phyloP scores from a whole-genome alignment of 2,113 vertebrate genomes.

The Saguinus imperator region DNA sequence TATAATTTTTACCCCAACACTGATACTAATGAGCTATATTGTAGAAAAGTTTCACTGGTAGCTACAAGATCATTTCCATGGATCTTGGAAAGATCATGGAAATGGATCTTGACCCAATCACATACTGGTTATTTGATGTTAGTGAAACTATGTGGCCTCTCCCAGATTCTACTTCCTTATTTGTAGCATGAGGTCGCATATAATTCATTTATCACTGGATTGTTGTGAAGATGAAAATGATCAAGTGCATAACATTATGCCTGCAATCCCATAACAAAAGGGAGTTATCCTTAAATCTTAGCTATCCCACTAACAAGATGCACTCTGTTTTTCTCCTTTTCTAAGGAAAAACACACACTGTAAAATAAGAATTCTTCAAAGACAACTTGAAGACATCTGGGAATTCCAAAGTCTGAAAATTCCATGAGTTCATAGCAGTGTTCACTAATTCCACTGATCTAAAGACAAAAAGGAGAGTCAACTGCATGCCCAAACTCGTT shows the following conservation, averaged over 20 bases:
- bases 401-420: slow-evolving; percentile 65
- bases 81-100: background rate
- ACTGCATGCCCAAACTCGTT: slow-evolving; percentile 44
- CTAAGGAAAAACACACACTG: slow-evolving; percentile 54
- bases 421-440: slow-evolving; percentile 61
- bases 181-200: background rate
- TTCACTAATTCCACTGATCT: slow-evolving; percentile 61
- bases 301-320: background rate
- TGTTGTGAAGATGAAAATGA: background rate
- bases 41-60: background rate
- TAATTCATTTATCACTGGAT: background rate
- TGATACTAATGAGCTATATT: background rate
- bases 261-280: background rate
- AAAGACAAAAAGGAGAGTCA: slow-evolving; percentile 40
- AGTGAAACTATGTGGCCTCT: background rate
- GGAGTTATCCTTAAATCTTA: background rate
- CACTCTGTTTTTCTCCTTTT: slow-evolving; percentile 65
- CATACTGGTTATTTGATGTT: background rate
- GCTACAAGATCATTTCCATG: background rate
- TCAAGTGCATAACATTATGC: background rate
- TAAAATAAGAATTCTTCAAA: slow-evolving; percentile 73
- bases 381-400: slow-evolving; percentile 66
- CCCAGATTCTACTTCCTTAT: background rate
- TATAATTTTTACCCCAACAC: background rate
- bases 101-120: background rate